Evolutionary conservation across 92 coral and sea anemone species (phyloP), one percentile per base, ranked within the genome.

Genomic region (Phenganax subtilis): DNA sequence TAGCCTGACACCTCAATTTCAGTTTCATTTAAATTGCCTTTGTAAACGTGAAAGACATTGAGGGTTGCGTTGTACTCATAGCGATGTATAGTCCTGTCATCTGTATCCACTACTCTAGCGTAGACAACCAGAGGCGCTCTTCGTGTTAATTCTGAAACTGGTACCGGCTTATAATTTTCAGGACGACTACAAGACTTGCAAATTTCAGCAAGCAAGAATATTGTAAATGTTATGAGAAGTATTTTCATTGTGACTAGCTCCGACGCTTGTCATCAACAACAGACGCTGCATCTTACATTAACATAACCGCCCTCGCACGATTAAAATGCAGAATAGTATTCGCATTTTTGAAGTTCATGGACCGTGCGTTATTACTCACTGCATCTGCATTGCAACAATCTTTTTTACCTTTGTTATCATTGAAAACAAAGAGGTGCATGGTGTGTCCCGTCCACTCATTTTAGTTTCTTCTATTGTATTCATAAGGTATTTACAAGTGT

Each of bases 401-500:
- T 20, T 20, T 20, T 20, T 20, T 37, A 2, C 47, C 5, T 37
- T 37, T 37, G 47, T 37, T 37, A 37, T 37, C 47, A 37, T 37
- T 37, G 47, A 37, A 37, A 5, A 37, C 47, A 37, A 37, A 10
- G 15, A 65, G 15, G 27, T 65, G 27, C 71, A 10, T 10, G 71
- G 30, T 65, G 71, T 77, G 70, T 27, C 17, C 57, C 20, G 25
- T 12, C 82, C 64, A 29, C 9, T 8, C 1, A 10, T 12, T 15
- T 80, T 14, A n/a, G 67, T 3, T 37, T 6, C 9, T 51, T 9
- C 29, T 65, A 3, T 16, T 56, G 6, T 74, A 51, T 16, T 12
- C 79, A 53, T 68, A 65, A 93, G 98, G 98, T 55, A 88, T 93
- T 55, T 93, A 93, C 84, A 89, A 88, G 61, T 93, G 98, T 80